These are phyloP conservation scores for Anarrhichthys ocellatus DNA, from an alignment of 2,113 vertebrate species.

Conservation along the genomic window DNA sequence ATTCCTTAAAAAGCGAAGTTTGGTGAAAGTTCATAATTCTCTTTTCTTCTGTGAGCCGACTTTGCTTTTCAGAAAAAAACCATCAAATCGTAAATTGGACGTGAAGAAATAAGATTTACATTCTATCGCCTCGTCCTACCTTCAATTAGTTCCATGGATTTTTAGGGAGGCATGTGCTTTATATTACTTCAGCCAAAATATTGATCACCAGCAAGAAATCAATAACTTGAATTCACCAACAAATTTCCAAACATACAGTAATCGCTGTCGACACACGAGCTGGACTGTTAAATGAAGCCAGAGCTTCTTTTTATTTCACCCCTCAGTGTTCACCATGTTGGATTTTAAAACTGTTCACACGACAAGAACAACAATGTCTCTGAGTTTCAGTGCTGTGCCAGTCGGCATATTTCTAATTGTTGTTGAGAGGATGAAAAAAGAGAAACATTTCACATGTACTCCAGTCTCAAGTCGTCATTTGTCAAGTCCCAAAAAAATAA, in stretches of 20 bases:
- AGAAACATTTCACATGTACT: constrained; percentile 46
- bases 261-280: background rate
- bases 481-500: constrained; percentile 59
- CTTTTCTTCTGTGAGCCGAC: background rate
- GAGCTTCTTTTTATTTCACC: background rate
- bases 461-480: constrained; percentile 64
- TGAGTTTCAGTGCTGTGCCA: constrained; percentile 67
- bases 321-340: constrained; percentile 14
- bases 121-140: no score
- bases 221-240: background rate
- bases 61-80: background rate
- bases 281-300: constrained; percentile 39
- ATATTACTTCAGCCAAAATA: background rate
- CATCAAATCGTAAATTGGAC: background rate
- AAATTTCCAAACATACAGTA: background rate
- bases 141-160: background rate
- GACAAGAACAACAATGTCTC: constrained; percentile 3
- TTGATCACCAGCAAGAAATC: constrained; percentile 25
- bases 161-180: background rate
- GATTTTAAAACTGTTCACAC: background rate
- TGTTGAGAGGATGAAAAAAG: constrained; percentile 34
- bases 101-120: no score
- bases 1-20: background rate
- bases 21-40: background rate
- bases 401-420: constrained; percentile 66